Evolutionary conservation across 2,113 vertebrate genomes (phyloP), one percentile per base, ranked within the genome.

Genomic region (Eretmochelys imbricata): DNA sequence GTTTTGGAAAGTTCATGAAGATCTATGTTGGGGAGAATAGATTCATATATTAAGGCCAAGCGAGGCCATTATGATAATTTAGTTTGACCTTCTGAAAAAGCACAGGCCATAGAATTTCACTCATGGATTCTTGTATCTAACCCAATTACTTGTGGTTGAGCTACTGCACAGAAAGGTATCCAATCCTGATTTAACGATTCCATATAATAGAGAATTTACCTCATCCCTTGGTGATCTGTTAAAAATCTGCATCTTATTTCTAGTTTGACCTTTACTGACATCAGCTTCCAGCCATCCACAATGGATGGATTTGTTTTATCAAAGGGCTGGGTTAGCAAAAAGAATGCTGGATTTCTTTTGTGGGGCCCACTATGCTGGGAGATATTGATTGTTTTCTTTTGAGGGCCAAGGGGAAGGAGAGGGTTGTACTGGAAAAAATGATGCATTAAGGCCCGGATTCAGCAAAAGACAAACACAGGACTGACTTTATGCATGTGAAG

Each of bases 31-130:
- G 88, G 90, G 88, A 14, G 25, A 94, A 27, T 9, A 57, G 49
- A 80, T 14, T 72, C 11, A 48, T 1, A 87, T 84, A 85, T 54
- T 90, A 89, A 86, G 57, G n/a, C 78, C 51, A 84, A 35, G 55
- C 89, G 79, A 95, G 50, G 78, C 49, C 80, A 72, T 35, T 90
- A 92, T 53, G 86, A 82, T 27, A 2, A n/a, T 69, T 53, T 13
- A 27, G 24, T 84, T 42, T 79, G 89, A 91, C 87, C 72, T 85
- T 27, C 84, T 91, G 82, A 89, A 93, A 69, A 91, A 88, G 42
- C 72, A 93, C 16, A 93, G 53, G 65, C 50, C 84, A 78, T 87
- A 91, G 91, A 89, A 42, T 79, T 92, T 25, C 62, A 88, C n/a
- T 55, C 84, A 80, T 54, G 82, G 57, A 79, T 88, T 24, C 35